Base-by-base conservation (phyloP, 2,113 vertebrate species). In the Hyperoodon ampullatus region DNA sequence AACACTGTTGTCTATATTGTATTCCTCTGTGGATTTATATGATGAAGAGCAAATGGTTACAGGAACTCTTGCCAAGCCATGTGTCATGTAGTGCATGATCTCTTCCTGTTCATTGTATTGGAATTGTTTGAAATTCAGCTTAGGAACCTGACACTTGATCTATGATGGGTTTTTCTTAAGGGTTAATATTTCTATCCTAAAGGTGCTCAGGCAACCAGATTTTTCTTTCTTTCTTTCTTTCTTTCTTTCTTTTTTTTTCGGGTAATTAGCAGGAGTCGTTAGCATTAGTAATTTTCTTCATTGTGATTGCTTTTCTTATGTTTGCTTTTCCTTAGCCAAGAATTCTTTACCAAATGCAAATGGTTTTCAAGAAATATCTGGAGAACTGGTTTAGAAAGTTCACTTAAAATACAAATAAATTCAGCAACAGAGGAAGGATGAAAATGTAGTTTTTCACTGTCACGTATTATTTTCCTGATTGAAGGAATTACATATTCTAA, bases 401-500 rank as follows among this genome's bases (percentile, higher is more conserved):
- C 26, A 70, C 50, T 94, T 93, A 81, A 77, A 94, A 89, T 92
- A 81, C 47, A 78, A 88, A 94, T 82, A 60, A 93, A 71, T 77
- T 97, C 55, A 83, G 63, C 44, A 87, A 75, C 23, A 63, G 60
- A 88, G 55, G 58, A 68, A 77, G 53, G 28, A 77, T 24, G 8
- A 47, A 97, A 93, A 58, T 44, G 8, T 7, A 72, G 9, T 60
- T 90, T 80, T 94, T 92, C 72, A 7, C 71, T 88, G 78, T 68
- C 42, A 66, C 63, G 5, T 66, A 58, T 72, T 80, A 55, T 92
- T 92, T 95, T 92, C 63, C 53, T 53, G n/a, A 75, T n/a, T 60
- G n/a, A 94, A 96, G n/a, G 12, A 93, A 95, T 87, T 88, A 28
- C 39, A 82, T 82, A 82, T 90, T 95, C 70, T 71, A 92, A 93